Conservation (phyloP, 30 jellyfish, hydroid and myxozoan genomes). For the Turritopsis dohrnii region DNA sequence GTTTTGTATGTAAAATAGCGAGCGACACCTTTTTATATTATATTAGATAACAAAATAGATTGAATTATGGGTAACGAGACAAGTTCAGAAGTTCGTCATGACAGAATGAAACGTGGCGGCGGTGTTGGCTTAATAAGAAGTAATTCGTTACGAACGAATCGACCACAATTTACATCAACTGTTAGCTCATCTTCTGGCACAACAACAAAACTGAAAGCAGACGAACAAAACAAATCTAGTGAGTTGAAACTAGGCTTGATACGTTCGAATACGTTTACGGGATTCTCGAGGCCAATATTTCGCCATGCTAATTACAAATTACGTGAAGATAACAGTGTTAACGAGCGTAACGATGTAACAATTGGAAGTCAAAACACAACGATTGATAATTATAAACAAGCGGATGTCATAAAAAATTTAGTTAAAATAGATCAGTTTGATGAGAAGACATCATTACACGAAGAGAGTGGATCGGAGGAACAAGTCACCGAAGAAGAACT, state of each 20-base stretch:
- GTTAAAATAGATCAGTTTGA: neutral
- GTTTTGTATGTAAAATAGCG: neutral
- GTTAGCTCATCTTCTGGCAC: neutral
- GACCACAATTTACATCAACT: neutral
- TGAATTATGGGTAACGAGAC: slow-evolving; percentile 13
- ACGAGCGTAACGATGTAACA: neutral
- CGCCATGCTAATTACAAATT: neutral
- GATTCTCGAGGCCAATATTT: neutral
- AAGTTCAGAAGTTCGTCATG: slow-evolving; percentile 11
- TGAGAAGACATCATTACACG: neutral
- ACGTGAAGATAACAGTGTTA: neutral
- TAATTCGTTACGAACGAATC: slow-evolving; percentile 4
- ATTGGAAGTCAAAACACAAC: neutral
- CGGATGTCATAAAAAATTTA: neutral
- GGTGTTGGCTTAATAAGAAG: slow-evolving; percentile 12
- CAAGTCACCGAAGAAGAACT: neutral
- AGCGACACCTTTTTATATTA: neutral
- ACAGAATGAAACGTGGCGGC: neutral
- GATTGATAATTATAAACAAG: neutral
- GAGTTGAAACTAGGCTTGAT: neutral
- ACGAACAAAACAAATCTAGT: neutral
- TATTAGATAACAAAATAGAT: neutral
- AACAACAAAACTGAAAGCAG: neutral
- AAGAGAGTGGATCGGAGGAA: neutral
- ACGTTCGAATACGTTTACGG: neutral